These are phyloP conservation scores for Trachymyrmex septentrionalis DNA, from an alignment of 1,140 invertebrate genomes.

Conservation along the genomic window DNA sequence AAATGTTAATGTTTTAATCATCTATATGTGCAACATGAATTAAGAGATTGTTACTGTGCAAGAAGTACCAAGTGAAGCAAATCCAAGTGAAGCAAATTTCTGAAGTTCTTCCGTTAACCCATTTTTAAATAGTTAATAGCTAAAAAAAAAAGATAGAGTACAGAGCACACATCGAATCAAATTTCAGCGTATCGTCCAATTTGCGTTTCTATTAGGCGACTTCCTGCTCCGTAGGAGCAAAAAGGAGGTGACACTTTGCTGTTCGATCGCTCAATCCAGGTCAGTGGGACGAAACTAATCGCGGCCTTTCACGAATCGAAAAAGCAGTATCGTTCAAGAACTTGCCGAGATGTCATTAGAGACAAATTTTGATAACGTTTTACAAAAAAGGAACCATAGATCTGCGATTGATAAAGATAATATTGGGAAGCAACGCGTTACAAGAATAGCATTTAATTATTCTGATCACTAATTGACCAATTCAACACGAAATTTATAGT, in stretches of 20 bases:
- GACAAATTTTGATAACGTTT: not conserved
- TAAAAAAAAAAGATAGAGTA: not conserved
- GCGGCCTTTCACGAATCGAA: not conserved
- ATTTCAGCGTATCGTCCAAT: slow-evolving; percentile 33
- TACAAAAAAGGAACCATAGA: not conserved
- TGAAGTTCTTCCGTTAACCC: not conserved
- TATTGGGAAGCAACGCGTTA: too few relatives aligned
- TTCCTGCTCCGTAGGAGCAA: not conserved
- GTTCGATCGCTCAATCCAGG: not conserved
- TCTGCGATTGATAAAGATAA: not conserved
- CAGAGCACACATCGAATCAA: slow-evolving; percentile 5
- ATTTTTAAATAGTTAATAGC: not conserved
- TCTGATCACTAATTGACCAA: too few relatives aligned
- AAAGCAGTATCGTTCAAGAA: not conserved
- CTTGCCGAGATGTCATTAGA: too few relatives aligned
- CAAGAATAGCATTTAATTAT: too few relatives aligned
- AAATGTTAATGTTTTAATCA: slow-evolving; percentile 27
- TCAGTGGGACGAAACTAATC: slow-evolving; percentile 22
- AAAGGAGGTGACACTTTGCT: not conserved
- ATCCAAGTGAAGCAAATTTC: not conserved
- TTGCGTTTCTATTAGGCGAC: slow-evolving; percentile 35
- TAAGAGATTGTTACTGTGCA: not conserved
- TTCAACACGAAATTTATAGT: too few relatives aligned
- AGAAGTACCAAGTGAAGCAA: not conserved
- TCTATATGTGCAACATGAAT: not conserved